A percentile compares a stretch with the other conserved stretches of the same genome.
Conservation (phyloP, 2,113 vertebrate species). For the Phalacrocorax pelagicus region DNA sequence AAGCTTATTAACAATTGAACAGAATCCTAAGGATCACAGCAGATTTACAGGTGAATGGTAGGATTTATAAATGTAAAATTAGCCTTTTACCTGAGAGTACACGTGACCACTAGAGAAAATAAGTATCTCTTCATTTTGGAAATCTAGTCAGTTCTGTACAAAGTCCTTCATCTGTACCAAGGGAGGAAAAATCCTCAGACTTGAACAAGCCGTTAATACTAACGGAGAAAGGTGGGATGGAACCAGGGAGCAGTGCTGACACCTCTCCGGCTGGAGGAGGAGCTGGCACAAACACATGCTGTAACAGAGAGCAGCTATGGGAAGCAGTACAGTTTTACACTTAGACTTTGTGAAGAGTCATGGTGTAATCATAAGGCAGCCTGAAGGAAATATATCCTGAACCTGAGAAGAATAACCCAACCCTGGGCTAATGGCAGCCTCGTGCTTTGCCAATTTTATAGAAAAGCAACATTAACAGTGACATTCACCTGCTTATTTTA, state of each 20-base stretch:
- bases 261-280: background rate
- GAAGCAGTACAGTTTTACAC: background rate
- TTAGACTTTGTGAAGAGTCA: background rate
- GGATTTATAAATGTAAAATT: background rate
- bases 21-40: background rate
- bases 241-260: background rate
- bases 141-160: background rate
- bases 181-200: background rate
- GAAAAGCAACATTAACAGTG: background rate
- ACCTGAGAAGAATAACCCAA: background rate
- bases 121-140: background rate
- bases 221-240: background rate
- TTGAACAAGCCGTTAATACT: background rate
- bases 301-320: accelerated
- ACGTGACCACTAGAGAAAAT: background rate
- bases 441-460: background rate
- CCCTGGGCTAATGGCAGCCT: background rate
- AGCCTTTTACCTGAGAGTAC: background rate
- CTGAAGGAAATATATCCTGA: background rate
- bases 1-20: background rate
- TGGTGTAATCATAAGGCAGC: background rate
- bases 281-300: background rate
- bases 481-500: background rate
- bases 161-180: background rate
- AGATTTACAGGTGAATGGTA: background rate